Percentiles rank a stretch among this genome's conserved stretches.
Conservation (phyloP, 2,113 vertebrate species). For the Asarcornis scutulata region DNA sequence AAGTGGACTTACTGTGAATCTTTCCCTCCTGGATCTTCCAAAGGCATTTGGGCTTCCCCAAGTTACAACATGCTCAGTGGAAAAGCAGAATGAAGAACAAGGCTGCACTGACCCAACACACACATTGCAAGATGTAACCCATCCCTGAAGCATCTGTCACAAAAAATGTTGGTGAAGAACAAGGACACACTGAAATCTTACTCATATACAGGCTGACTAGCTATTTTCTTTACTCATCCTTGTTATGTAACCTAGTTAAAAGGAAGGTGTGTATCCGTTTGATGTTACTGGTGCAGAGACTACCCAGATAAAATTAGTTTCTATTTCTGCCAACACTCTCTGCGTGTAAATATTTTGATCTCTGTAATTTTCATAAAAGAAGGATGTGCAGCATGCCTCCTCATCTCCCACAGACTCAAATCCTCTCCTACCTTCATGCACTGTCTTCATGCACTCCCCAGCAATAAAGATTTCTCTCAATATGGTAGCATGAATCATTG, state of each 20-base stretch:
- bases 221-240: not conserved
- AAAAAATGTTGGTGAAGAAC: not conserved
- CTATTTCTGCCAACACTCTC: not conserved
- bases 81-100: not conserved
- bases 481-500: not conserved
- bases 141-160: not conserved
- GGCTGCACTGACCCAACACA: fast-evolving
- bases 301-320: not conserved
- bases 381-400: not conserved
- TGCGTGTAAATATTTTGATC: not conserved
- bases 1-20: not conserved
- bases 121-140: fast-evolving
- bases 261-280: not conserved
- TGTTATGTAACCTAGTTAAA: not conserved
- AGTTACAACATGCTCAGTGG: fast-evolving
- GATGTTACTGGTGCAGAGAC: not conserved
- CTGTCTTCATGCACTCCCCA: not conserved
- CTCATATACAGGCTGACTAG: not conserved
- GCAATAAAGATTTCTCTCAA: not conserved
- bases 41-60: not conserved
- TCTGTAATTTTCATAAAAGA: not conserved
- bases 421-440: not conserved
- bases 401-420: not conserved
- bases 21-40: not conserved
- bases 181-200: not conserved